Evolutionary conservation across 2,888 invertebrate species (phyloP).

Genomic region (Alloscopus bannaensis): DNA sequence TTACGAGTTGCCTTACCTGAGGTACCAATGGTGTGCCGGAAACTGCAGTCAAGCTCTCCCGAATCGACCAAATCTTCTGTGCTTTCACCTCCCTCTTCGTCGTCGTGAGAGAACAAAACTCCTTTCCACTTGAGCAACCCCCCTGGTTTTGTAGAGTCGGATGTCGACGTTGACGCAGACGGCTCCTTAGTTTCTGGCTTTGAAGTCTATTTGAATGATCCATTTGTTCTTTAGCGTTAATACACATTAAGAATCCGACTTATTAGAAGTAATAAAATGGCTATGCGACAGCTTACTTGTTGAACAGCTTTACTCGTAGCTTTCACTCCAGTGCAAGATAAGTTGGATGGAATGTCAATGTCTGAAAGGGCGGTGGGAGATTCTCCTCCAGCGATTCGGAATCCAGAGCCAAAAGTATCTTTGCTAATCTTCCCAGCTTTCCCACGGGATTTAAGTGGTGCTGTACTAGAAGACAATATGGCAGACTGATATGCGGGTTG

Average conservation of each 20-base stretch:
- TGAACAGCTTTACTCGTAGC: constrained; percentile 49
- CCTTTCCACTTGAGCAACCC: constrained; percentile 87
- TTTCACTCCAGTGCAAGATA: constrained; percentile 32
- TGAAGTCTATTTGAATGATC: constrained; percentile 19
- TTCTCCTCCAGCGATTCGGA: constrained; percentile 63
- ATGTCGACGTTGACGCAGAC: constrained; percentile 43
- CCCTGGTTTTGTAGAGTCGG: constrained; percentile 57
- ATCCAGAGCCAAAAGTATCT: constrained; percentile 66
- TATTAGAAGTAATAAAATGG: neutral
- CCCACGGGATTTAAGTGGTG: constrained; percentile 52
- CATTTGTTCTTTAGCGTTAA: neutral
- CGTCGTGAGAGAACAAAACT: constrained; percentile 83
- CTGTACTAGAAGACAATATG: constrained; percentile 66
- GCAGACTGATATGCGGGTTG: constrained; percentile 73
- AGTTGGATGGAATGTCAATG: constrained; percentile 68
- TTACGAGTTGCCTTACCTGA: constrained; percentile 44
- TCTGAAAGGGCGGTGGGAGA: constrained; percentile 67
- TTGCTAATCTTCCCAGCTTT: constrained; percentile 58
- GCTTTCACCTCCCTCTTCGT: constrained; percentile 75
- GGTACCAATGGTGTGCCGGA: constrained; percentile 47
- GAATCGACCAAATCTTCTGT: constrained; percentile 63
- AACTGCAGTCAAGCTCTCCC: constrained; percentile 57
- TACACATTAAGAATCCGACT: neutral
- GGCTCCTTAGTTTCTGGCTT: constrained; percentile 38
- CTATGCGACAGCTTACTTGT: constrained; percentile 48